Percentiles rank a stretch among this genome's conserved stretches.
Evolutionary conservation across 2,888 invertebrate genomes (phyloP).

Genomic region (Acleris holmiana): DNA sequence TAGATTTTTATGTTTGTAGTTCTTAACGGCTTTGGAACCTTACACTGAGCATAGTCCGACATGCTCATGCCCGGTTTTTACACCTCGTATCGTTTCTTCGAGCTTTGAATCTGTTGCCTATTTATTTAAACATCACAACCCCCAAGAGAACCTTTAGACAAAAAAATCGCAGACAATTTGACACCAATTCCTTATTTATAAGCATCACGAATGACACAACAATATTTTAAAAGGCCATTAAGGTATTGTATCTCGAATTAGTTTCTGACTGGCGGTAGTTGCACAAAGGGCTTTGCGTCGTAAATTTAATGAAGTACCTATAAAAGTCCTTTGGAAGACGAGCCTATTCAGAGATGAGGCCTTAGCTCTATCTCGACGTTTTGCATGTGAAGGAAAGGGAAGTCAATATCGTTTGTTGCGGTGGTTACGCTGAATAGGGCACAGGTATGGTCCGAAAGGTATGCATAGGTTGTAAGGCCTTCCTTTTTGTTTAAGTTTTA

Average conservation of each 20-base stretch:
- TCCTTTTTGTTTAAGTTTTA: too few species aligned
- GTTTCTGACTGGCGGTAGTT: constrained; percentile 53
- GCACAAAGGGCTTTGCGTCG: constrained; percentile 54
- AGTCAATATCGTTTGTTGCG: not conserved
- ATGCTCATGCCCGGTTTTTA: too few species aligned
- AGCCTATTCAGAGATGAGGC: not conserved
- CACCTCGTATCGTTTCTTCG: too few species aligned
- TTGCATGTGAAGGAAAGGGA: not conserved
- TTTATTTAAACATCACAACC: too few species aligned
- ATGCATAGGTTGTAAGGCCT: not conserved
- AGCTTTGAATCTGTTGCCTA: too few species aligned
- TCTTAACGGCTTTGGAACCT: too few species aligned
- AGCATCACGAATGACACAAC: constrained; percentile 11
- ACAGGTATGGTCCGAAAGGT: not conserved
- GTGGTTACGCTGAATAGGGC: not conserved
- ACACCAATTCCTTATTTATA: not conserved
- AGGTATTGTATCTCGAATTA: constrained; percentile 48
- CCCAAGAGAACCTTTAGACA: not conserved
- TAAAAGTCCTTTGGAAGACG: constrained; percentile 41
- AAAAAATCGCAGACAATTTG: not conserved
- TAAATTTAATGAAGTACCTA: constrained; percentile 70
- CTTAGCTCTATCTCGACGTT: not conserved
- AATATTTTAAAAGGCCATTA: constrained; percentile 13
- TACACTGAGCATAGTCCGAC: too few species aligned
- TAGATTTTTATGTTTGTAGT: too few species aligned